Conservation (phyloP, 2,113 vertebrate species). For the Sitta europaea region DNA sequence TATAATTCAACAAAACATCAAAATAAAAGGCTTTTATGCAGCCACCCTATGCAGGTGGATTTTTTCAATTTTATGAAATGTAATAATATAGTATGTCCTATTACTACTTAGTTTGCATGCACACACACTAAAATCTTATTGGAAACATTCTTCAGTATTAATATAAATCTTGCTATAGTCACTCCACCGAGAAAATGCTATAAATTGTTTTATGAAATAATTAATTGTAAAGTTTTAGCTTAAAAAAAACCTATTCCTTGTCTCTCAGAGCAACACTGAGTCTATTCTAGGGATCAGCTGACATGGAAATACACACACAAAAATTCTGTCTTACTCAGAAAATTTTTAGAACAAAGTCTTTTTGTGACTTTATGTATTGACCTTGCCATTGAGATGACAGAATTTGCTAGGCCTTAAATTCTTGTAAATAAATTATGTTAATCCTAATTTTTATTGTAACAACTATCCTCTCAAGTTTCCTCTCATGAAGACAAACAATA, state of each 20-base stretch:
- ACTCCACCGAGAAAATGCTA: not conserved
- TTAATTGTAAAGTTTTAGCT: not conserved
- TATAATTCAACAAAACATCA: not conserved
- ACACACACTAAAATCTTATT: not conserved
- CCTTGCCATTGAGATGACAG: not conserved
- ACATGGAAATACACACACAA: not conserved
- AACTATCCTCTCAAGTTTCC: not conserved
- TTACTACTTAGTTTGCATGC: not conserved
- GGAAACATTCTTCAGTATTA: not conserved
- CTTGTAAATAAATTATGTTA: not conserved
- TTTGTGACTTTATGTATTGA: not conserved
- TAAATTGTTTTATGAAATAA: not conserved
- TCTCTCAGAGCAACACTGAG: not conserved
- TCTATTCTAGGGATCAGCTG: not conserved
- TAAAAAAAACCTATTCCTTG: not conserved
- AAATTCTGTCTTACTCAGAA: not conserved
- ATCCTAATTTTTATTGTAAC: not conserved
- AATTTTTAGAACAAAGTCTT: not conserved
- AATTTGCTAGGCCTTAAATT: not conserved
- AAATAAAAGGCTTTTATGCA: not conserved
- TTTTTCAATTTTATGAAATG: not conserved
- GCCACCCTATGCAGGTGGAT: not conserved
- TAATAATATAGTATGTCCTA: not conserved
- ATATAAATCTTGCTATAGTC: not conserved
- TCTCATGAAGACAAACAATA: not conserved